Conservation (phyloP, 2,113 vertebrate species). For the Enhydra lutris region DNA sequence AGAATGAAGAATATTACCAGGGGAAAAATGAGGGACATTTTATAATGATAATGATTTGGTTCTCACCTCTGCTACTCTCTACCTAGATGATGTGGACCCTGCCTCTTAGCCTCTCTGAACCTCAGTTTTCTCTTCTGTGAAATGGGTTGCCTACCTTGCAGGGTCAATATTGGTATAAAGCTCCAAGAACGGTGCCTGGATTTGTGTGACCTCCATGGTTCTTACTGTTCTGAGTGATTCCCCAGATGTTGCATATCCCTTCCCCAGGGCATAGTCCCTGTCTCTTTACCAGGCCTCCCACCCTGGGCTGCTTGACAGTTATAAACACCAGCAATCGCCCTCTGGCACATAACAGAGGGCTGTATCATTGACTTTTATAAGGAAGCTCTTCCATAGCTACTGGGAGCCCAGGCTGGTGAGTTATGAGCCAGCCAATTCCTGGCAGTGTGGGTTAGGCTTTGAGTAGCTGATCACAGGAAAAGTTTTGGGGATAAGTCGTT, state of each 20-base stretch:
- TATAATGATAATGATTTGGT: background rate
- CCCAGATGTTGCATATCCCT: background rate
- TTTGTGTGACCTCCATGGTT: background rate
- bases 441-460: background rate
- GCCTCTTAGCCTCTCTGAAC: background rate
- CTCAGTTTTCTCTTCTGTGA: background rate
- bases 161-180: background rate
- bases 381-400: conserved; percentile 21
- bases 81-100: background rate
- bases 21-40: background rate
- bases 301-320: conserved; percentile 57
- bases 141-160: background rate
- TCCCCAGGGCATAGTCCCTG: conserved; percentile 4
- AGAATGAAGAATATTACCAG: background rate
- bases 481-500: background rate
- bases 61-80: background rate
- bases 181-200: accelerated
- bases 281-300: background rate
- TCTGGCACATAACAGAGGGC: conserved; percentile 51
- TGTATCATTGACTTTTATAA: conserved; percentile 54
- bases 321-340: conserved; percentile 70
- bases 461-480: background rate
- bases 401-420: conserved; percentile 67
- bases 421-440: conserved; percentile 13
- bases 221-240: background rate